phyloP scores from a whole-genome alignment of 2,113 vertebrate genomes.

The Petrocephalus zakoni region DNA sequence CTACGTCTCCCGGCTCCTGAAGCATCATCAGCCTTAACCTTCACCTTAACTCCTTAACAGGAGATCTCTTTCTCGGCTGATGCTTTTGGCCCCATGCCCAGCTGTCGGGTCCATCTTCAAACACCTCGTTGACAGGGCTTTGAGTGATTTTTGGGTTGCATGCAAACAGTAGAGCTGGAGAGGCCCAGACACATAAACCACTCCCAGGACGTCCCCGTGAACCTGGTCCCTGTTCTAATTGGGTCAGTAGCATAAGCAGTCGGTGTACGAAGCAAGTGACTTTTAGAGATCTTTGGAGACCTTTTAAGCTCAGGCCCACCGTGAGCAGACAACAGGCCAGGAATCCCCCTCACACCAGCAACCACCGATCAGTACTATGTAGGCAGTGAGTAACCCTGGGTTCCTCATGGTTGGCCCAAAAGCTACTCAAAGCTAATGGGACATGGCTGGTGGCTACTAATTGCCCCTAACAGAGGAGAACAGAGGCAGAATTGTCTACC shows the following conservation, averaged over 20 bases:
- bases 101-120: neutral
- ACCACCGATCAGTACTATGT: neutral
- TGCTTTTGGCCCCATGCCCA: neutral
- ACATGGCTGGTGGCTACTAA: neutral
- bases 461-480: neutral
- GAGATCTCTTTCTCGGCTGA: neutral
- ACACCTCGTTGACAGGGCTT: neutral
- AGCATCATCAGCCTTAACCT: neutral
- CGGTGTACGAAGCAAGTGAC: neutral
- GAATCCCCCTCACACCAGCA: neutral
- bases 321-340: neutral
- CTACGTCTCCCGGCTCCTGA: neutral
- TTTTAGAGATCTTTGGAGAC: neutral
- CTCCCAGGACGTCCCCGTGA: neutral
- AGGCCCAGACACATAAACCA: neutral
- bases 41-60: conserved; percentile 6
- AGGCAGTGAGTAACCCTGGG: neutral
- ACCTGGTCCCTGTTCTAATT: neutral
- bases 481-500: neutral
- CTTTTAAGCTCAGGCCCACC: neutral
- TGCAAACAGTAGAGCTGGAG: neutral
- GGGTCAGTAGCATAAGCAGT: neutral
- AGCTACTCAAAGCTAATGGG: neutral
- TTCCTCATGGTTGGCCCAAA: neutral
- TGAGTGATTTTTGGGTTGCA: neutral